A percentile compares a stretch with the other conserved stretches of the same genome.
phyloP scores from a whole-genome alignment of 37 sponge, comb jelly and placozoan species.

The Crambe crambe region DNA sequence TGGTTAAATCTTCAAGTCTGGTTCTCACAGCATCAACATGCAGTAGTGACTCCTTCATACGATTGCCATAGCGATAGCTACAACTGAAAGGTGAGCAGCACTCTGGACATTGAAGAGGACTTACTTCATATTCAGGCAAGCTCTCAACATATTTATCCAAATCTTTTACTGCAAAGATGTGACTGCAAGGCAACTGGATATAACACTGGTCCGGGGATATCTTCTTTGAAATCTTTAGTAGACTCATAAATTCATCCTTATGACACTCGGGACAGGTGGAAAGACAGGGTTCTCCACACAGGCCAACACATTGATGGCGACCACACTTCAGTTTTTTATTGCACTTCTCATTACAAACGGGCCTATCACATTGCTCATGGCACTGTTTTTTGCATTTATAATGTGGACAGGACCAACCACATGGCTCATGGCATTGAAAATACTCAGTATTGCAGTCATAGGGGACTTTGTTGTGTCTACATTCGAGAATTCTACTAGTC shows the following conservation, averaged over 20 bases:
- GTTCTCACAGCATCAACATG: constrained; percentile 14
- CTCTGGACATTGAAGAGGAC: constrained; percentile 42
- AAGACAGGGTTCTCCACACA: constrained; percentile 81
- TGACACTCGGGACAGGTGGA: constrained; percentile 56
- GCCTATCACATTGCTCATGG: constrained; percentile 55
- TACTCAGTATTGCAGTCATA: background rate
- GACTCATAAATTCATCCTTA: constrained; percentile 21
- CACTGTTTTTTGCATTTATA: constrained; percentile 52
- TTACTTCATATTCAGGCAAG: background rate
- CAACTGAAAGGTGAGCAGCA: background rate
- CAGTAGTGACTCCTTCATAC: background rate
- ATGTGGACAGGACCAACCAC: constrained; percentile 43
- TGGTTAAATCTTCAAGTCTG: background rate
- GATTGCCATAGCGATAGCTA: constrained; percentile 47
- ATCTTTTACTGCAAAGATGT: constrained; percentile 43
- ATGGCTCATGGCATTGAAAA: constrained; percentile 26
- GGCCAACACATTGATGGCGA: constrained; percentile 70
- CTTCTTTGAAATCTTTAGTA: background rate
- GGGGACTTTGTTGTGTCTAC: background rate
- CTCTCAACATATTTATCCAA: constrained; percentile 25
- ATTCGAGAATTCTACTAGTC: background rate
- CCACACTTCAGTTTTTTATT: constrained; percentile 48
- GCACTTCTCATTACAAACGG: constrained; percentile 62
- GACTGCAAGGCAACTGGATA: constrained; percentile 43
- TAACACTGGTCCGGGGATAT: background rate